Conservation (phyloP, 1,140 invertebrate genomes). For the Pemphigus obesinymphae region DNA sequence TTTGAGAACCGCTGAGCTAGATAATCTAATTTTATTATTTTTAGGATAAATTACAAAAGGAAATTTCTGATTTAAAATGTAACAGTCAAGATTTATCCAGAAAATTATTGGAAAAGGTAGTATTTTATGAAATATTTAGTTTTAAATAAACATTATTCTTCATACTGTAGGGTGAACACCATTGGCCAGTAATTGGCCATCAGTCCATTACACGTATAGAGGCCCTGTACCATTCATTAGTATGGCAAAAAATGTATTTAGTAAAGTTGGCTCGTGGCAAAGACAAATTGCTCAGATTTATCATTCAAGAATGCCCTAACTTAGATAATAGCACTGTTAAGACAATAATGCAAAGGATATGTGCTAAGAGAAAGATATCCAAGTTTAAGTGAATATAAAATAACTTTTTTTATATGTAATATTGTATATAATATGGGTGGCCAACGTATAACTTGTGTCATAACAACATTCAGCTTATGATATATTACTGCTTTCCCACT, state of each 20-base stretch:
- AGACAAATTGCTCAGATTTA: constrained; percentile 14
- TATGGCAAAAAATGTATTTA: constrained; percentile 36
- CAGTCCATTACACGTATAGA: background rate
- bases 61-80: background rate
- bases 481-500: no score
- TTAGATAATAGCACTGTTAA: constrained; percentile 15
- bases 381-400: constrained; percentile 17
- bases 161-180: background rate
- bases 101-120: constrained; percentile 16
- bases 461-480: no score
- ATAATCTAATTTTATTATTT: background rate
- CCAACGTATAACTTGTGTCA: no score
- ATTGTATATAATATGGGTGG: background rate
- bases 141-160: background rate
- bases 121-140: background rate
- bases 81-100: background rate
- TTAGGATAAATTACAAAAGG: constrained; percentile 10
- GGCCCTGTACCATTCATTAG: constrained; percentile 6
- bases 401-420: background rate
- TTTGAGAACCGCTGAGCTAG: no score
- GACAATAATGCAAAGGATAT: constrained; percentile 21
- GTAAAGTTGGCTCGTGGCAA: constrained; percentile 15
- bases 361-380: constrained; percentile 12
- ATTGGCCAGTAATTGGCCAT: background rate
- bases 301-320: constrained; percentile 22